phyloP scores from a whole-genome alignment of 1,140 invertebrate species.

The Aphis gossypii region DNA sequence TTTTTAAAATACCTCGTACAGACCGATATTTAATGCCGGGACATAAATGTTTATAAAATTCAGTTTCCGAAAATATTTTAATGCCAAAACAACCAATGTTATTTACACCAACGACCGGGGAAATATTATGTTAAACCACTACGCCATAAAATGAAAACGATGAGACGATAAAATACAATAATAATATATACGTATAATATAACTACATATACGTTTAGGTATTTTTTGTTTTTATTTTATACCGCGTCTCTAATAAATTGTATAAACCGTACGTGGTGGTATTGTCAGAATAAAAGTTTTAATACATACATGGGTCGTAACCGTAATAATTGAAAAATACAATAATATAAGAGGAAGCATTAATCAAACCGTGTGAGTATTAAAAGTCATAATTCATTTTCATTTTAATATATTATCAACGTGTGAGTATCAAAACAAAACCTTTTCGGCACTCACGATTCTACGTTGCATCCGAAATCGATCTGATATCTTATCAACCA shows the following conservation, averaged over 20 bases:
- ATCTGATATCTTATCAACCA: not conserved
- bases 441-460: not conserved
- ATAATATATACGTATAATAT: not conserved
- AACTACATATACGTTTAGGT: not conserved
- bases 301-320: not conserved
- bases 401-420: not conserved
- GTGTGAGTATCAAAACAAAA: not conserved
- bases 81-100: not conserved
- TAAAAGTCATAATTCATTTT: constrained; percentile 34
- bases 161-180: not conserved
- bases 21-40: too few relatives aligned
- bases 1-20: not conserved
- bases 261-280: not conserved
- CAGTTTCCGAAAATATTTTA: not conserved
- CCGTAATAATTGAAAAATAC: constrained; percentile 21
- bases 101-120: not conserved
- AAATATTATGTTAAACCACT: not conserved
- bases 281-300: not conserved
- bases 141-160: not conserved
- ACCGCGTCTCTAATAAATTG: not conserved
- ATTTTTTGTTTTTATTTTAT: not conserved
- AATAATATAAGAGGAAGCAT: constrained; percentile 25
- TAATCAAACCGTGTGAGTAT: not conserved
- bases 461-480: not conserved
- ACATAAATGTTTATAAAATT: not conserved